phyloP scores from a whole-genome alignment of 2,888 invertebrate genomes.

The Odontomyia ornata region DNA sequence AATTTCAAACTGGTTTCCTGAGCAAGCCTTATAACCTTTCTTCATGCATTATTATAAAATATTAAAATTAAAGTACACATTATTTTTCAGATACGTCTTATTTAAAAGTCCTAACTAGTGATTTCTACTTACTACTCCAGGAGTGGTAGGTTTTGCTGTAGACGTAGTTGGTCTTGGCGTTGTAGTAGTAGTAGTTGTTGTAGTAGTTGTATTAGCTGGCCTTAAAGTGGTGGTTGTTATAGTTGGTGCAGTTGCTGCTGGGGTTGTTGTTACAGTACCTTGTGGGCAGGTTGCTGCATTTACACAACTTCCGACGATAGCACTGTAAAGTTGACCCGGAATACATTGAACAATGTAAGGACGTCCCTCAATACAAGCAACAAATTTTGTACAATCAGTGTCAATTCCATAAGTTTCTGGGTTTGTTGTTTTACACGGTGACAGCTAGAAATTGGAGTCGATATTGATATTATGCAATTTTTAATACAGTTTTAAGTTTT shows the following conservation, averaged over 20 bases:
- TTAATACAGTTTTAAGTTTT: too few relatives aligned
- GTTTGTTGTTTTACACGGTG: neutral
- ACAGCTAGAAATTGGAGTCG: neutral
- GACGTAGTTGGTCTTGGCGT: neutral
- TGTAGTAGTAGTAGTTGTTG: neutral
- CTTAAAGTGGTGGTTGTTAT: neutral
- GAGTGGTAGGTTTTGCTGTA: slow-evolving; percentile 43
- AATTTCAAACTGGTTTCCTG: too few relatives aligned
- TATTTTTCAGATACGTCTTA: too few relatives aligned
- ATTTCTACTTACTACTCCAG: neutral
- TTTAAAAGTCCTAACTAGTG: too few relatives aligned
- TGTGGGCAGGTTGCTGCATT: neutral
- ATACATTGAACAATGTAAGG: slow-evolving; percentile 54
- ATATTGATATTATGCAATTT: too few relatives aligned
- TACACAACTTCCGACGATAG: neutral
- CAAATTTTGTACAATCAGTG: slow-evolving; percentile 57
- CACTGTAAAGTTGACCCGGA: slow-evolving; percentile 37
- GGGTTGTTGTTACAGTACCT: neutral
- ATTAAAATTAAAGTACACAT: too few relatives aligned
- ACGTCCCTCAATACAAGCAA: slow-evolving; percentile 55
- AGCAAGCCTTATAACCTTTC: too few relatives aligned
- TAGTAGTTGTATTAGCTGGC: neutral
- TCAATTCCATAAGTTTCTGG: neutral
- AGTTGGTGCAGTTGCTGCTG: neutral
- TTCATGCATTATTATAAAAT: too few relatives aligned